phyloP scores from a whole-genome alignment of 2,797 vertebrate species.

The Saguinus oedipus region DNA sequence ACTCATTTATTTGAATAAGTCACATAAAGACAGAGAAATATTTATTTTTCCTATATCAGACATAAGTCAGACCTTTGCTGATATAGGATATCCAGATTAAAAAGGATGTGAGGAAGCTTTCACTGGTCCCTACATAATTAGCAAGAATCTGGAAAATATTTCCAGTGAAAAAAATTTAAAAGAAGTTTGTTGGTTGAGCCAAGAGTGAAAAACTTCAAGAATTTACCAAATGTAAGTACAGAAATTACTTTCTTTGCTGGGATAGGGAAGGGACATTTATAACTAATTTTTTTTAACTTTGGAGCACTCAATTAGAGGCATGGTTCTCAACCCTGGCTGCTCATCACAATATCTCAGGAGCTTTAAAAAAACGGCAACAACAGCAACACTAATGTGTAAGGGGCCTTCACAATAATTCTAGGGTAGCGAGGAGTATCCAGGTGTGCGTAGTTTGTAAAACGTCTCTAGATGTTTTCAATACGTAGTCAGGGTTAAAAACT shows the following conservation, averaged over 20 bases:
- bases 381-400: not conserved
- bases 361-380: not conserved
- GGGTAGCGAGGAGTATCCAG: not conserved
- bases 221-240: not conserved
- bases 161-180: not conserved
- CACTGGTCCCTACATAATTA: not conserved
- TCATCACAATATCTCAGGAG: not conserved
- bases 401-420: not conserved
- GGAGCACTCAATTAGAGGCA: not conserved
- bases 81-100: not conserved
- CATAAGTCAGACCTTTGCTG: conserved; percentile 32
- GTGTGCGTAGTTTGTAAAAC: not conserved
- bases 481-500: not conserved
- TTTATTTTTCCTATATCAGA: not conserved
- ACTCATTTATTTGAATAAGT: conserved; percentile 52
- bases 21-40: conserved; percentile 19
- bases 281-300: not conserved
- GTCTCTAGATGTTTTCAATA: not conserved
- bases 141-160: not conserved
- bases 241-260: not conserved
- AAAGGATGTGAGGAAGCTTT: not conserved
- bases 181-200: not conserved
- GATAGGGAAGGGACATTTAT: not conserved
- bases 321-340: not conserved
- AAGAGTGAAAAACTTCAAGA: conserved; percentile 18